Conservation (phyloP, 2,797 vertebrate species). For the Oreortyx pictus region DNA sequence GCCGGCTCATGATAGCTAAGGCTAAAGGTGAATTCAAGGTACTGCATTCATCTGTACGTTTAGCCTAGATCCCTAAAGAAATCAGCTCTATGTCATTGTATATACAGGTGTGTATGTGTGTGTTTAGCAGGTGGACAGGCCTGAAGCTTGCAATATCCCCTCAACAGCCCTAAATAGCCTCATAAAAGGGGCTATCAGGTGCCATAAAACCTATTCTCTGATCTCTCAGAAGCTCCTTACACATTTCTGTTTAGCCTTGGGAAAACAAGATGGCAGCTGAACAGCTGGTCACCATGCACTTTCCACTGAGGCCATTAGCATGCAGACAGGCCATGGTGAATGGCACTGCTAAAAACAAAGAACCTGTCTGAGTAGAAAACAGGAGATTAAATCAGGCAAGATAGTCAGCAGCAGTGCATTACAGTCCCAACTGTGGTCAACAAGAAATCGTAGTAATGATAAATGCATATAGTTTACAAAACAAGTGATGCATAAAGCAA, state of each 20-base stretch:
- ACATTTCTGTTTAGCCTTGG: not conserved
- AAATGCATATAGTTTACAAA: not conserved
- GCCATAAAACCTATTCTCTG: not conserved
- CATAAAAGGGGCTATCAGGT: fast-evolving
- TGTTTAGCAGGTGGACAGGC: not conserved
- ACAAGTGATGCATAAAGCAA: not conserved
- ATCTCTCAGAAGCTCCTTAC: not conserved
- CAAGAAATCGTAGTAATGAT: not conserved
- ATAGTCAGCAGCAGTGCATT: not conserved
- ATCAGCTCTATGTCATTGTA: not conserved
- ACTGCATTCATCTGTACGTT: not conserved
- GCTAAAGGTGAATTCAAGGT: not conserved
- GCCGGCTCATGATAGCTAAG: not conserved
- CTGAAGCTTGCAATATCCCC: not conserved
- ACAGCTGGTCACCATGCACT: not conserved
- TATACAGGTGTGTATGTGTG: not conserved
- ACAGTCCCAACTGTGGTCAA: not conserved
- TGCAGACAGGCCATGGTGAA: not conserved
- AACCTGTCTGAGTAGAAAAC: not conserved
- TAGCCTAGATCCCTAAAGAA: not conserved
- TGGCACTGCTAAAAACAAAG: fast-evolving
- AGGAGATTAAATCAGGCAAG: not conserved
- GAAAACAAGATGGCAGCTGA: not conserved
- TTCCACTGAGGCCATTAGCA: not conserved
- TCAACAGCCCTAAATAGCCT: not conserved